These are phyloP conservation scores for Carlito syrichta DNA, from an alignment of 2,113 vertebrate species.

Conservation along the genomic window DNA sequence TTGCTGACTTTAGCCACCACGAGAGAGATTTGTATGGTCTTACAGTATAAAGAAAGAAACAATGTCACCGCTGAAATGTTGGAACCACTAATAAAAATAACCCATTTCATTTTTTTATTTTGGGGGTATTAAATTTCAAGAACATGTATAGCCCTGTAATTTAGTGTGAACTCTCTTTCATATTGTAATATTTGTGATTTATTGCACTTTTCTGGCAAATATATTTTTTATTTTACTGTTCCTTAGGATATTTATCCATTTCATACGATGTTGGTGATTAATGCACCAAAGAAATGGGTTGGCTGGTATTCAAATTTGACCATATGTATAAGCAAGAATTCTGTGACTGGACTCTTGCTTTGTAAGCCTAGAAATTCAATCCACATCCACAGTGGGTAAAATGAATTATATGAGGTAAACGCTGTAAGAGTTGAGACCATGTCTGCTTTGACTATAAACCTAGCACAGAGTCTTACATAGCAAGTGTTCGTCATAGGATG, in stretches of 20 bases:
- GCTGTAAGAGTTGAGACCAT: accelerated
- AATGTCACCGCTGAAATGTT: neutral
- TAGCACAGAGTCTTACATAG: neutral
- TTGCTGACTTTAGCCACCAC: neutral
- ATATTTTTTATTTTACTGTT: neutral
- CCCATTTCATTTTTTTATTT: neutral
- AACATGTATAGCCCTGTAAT: neutral
- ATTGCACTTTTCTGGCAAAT: neutral
- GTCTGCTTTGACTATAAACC: neutral
- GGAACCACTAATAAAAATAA: neutral
- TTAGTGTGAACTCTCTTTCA: neutral
- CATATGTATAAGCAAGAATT: neutral
- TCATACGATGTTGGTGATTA: neutral
- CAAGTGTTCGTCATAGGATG: neutral
- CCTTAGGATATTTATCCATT: neutral
- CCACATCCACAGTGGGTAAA: neutral
- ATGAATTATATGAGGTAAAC: neutral
- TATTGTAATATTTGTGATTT: neutral
- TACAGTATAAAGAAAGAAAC: neutral
- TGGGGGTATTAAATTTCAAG: neutral
- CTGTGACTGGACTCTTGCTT: neutral
- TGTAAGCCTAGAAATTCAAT: neutral
- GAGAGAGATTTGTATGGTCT: neutral
- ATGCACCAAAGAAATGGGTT: neutral
- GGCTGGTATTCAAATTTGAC: neutral